Conservation (phyloP, 2,888 invertebrate species). For the Isoperla grammatica region DNA sequence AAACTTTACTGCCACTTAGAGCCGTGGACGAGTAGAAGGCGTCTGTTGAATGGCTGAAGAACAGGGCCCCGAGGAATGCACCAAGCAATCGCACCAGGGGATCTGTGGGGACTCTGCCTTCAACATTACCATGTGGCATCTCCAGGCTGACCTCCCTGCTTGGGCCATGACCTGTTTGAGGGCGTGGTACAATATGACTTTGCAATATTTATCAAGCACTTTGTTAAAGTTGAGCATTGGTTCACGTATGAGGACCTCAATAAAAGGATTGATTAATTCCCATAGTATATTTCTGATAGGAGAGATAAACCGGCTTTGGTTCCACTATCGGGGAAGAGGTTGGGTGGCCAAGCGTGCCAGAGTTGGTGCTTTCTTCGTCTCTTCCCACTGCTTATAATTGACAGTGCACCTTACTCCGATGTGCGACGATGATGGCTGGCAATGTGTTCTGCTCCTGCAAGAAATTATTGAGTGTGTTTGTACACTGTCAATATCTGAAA, state of each 20-base stretch:
- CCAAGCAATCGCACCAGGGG: background rate
- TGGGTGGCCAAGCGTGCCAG: constrained; percentile 8
- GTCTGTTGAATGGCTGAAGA: background rate
- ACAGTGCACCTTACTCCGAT: no score
- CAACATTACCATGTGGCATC: constrained; percentile 2
- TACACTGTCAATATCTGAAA: background rate
- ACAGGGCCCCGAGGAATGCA: background rate
- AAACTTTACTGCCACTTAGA: background rate
- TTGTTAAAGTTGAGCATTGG: background rate
- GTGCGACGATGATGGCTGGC: background rate
- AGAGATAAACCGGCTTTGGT: background rate
- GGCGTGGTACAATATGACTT: constrained; percentile 7
- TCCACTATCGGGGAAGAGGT: background rate
- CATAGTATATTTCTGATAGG: background rate
- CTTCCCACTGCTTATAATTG: background rate
- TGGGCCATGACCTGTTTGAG: constrained; percentile 17
- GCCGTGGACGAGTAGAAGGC: background rate
- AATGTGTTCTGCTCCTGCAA: background rate
- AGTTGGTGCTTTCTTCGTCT: constrained; percentile 1
- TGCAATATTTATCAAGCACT: background rate
- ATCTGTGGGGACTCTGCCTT: constrained; percentile 1
- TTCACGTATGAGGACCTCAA: background rate
- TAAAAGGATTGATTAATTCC: background rate
- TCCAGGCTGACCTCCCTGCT: constrained; percentile 5
- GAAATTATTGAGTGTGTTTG: constrained; percentile 9